Conservation (phyloP, 2,113 vertebrate genomes). For the Trachemys scripta region DNA sequence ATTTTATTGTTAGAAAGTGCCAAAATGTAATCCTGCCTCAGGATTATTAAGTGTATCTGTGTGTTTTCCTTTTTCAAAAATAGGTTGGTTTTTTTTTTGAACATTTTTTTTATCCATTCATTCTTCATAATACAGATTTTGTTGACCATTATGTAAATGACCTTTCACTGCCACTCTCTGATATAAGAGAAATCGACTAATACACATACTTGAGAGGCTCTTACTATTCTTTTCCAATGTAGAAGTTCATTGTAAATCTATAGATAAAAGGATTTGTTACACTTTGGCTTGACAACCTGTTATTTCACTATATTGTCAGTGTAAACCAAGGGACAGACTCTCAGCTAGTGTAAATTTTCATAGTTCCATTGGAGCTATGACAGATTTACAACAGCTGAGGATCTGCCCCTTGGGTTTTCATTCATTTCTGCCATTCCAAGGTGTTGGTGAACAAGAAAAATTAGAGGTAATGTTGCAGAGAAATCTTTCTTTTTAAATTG, state of each 20-base stretch:
- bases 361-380: not conserved
- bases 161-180: not conserved
- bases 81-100: too few species aligned
- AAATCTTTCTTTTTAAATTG: not conserved
- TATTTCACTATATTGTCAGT: not conserved
- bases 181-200: not conserved
- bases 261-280: not conserved
- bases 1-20: slow-evolving; percentile 39
- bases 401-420: not conserved
- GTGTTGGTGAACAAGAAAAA: not conserved
- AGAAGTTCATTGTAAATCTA: not conserved
- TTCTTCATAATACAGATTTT: not conserved
- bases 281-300: not conserved
- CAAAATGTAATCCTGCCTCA: not conserved
- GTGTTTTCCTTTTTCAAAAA: not conserved
- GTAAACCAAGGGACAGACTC: not conserved
- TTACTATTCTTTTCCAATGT: not conserved
- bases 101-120: not conserved
- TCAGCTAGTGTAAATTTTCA: not conserved
- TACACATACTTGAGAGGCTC: not conserved
- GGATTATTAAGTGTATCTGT: not conserved
- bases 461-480: not conserved
- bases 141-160: not conserved
- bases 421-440: not conserved
- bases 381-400: not conserved